Evolutionary conservation across 2,113 vertebrate species (phyloP).

Genomic region (Excalfactoria chinensis): DNA sequence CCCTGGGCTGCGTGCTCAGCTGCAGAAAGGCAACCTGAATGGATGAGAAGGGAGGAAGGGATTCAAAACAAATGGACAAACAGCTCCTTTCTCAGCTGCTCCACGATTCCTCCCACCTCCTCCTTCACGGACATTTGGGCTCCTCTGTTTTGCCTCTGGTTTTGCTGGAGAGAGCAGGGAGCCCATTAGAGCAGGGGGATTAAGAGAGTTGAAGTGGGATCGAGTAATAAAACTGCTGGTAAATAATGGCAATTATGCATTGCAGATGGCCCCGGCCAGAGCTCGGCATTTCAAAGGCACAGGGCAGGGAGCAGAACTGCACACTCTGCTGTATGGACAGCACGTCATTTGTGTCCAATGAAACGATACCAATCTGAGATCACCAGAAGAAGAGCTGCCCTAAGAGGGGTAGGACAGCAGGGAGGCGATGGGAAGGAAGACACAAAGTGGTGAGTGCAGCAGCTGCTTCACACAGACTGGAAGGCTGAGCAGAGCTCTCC

Average conservation of each 20-base stretch:
- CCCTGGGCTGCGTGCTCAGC: neutral
- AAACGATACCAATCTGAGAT: fast-evolving
- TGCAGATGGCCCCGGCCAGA: neutral
- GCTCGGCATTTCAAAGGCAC: neutral
- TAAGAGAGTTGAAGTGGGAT: neutral
- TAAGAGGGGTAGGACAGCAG: neutral
- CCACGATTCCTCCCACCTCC: slow-evolving; percentile 8
- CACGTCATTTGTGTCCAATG: neutral
- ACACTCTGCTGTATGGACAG: neutral
- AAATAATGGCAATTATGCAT: slow-evolving; percentile 23
- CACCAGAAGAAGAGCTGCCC: neutral
- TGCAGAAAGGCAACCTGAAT: neutral
- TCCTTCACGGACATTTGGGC: neutral
- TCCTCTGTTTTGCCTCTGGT: neutral
- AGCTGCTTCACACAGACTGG: fast-evolving
- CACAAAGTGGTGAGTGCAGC: fast-evolving
- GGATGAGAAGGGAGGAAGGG: neutral
- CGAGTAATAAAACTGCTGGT: slow-evolving; percentile 9
- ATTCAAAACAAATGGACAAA: neutral
- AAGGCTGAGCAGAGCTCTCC: fast-evolving
- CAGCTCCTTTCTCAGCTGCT: neutral
- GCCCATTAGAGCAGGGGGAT: slow-evolving; percentile 18
- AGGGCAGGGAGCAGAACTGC: fast-evolving
- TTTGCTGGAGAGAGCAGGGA: slow-evolving; percentile 32
- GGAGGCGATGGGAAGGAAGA: neutral